These are phyloP conservation scores for Girardinichthys multiradiatus DNA, from an alignment of 2,113 vertebrate species.

Conservation along the genomic window DNA sequence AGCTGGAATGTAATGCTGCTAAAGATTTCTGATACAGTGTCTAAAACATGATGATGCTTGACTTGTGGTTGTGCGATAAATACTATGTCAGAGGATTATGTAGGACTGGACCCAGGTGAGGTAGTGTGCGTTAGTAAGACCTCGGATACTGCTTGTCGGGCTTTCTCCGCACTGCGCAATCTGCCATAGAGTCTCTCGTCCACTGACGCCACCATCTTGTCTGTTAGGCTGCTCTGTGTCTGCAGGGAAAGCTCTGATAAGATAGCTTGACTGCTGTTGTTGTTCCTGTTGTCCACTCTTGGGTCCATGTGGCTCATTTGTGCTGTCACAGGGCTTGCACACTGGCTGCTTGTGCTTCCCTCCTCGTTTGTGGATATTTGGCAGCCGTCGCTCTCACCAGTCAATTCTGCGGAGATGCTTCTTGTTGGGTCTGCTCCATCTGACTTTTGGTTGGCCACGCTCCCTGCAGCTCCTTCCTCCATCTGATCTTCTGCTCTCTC, in stretches of 20 bases:
- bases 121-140: slow-evolving; percentile 56
- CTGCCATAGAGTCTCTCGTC: slow-evolving; percentile 75
- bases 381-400: not conserved
- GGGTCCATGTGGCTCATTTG: slow-evolving; percentile 59
- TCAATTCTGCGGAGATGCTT: slow-evolving; percentile 4
- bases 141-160: slow-evolving; percentile 41
- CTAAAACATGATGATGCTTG: slow-evolving; percentile 21
- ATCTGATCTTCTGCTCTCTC: slow-evolving; percentile 39
- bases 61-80: not conserved
- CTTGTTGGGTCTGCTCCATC: slow-evolving; percentile 13
- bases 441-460: not conserved
- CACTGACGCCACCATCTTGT: slow-evolving; percentile 72
- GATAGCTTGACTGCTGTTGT: slow-evolving; percentile 76
- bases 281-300: slow-evolving; percentile 76
- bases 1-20: slow-evolving; percentile 20
- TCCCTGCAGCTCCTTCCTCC: not conserved
- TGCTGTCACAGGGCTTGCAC: slow-evolving; percentile 17
- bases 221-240: slow-evolving; percentile 55
- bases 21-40: slow-evolving; percentile 5
- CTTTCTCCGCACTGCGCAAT: slow-evolving; percentile 53
- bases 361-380: slow-evolving; percentile 16
- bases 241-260: slow-evolving; percentile 48
- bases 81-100: slow-evolving; percentile 33
- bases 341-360: slow-evolving; percentile 54
- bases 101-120: slow-evolving; percentile 69